Evolutionary conservation across 2,888 invertebrate species (phyloP), one percentile per base, ranked within the genome.

Genomic region (Acholoe squamosa): DNA sequence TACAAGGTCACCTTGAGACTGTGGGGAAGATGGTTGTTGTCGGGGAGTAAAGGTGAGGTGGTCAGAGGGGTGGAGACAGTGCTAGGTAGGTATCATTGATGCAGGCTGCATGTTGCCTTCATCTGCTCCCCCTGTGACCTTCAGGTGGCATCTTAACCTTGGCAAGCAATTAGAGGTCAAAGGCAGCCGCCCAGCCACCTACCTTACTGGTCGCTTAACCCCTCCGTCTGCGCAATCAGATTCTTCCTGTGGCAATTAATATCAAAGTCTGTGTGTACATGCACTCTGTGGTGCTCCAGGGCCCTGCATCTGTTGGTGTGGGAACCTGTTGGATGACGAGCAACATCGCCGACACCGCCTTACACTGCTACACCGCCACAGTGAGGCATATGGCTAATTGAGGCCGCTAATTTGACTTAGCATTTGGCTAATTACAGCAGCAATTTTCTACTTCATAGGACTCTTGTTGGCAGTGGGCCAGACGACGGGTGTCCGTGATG

Each of bases 351-450:
- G 61, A 19, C 14, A 61, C n/a, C 61, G 61, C 61, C 19, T n/a
- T 19, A 19, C 61, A 61, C n/a, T n/a, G 61, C 61, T 61, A n/a
- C 61, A 19, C 3, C n/a, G n/a, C n/a, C n/a, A 61, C 61, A 5
- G 28, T 28, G 28, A 56, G 86, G 56, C 86, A 86, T 86, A 86
- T 86, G 86, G 86, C 86, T 86, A 86, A 86, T 86, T 86, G 86
- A 28, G 28, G 52, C 16, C 33, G 1, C 86, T 86, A 86, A 86
- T 86, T 86, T 56, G 52, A 86, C 80, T 86, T 56, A 86, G 54
- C 86, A 86, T 86, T 86, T 86, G 86, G 86, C 56, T 86, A 86
- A 86, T 86, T 54, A 86, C 86, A 16, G 16, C 52, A 0, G 52
- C 54, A 19, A 86, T 86, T 86, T 86, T 86, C 86, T 54, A 86